Base-by-base conservation (phyloP, 2,113 vertebrate species). In the Motacilla tschutschensis region DNA sequence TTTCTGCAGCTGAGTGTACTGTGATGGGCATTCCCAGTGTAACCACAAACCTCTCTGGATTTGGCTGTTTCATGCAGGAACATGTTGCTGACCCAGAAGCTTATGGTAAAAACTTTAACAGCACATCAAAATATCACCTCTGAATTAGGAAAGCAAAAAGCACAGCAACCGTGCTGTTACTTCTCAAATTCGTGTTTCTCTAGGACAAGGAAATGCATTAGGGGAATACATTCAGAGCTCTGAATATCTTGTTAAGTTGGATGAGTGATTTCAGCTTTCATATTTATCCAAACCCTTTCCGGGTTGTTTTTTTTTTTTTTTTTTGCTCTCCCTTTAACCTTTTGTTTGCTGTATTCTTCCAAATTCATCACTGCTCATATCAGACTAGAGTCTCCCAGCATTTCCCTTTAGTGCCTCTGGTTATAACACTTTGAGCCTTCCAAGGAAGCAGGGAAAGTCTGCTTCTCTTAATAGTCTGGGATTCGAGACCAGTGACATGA, bases 1-100 rank as follows among this genome's bases (percentile, higher is more conserved):
- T 83, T 89, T 92, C 3, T 76, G n/a, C 96, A 99, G 99, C 98
- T 48, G 99, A 99, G 53, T 99, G 99, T 72, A 99, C 98, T 0
- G 99, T 99, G 43, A 99, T 99, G 99, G 99, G 99, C 5, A 99
- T 99, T 82, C 99, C 99, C 88, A 99, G 99, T 13, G 98, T 99
- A 77, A 99, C 99, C 47, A 99, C 99, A 72, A 99, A 99, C 94
- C 98, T 99, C 28, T 99, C 99, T 3, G 99, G 99, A 66, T 99
- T 99, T 1, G 99, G 99, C 81, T 99, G 99, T 88, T 99, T 99
- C 94, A 98, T 99, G 98, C 98, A 99, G 94, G 99, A 99, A 60
- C 99, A 99, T 0, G 97, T 99, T 59, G 98, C 99, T 15, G 99
- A 99, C 75, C 98, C 99, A 21, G 87, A 98, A 17, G 98, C 98